Base-by-base conservation (phyloP, 92 coral and sea anemone genomes). In the Porites cylindrica region DNA sequence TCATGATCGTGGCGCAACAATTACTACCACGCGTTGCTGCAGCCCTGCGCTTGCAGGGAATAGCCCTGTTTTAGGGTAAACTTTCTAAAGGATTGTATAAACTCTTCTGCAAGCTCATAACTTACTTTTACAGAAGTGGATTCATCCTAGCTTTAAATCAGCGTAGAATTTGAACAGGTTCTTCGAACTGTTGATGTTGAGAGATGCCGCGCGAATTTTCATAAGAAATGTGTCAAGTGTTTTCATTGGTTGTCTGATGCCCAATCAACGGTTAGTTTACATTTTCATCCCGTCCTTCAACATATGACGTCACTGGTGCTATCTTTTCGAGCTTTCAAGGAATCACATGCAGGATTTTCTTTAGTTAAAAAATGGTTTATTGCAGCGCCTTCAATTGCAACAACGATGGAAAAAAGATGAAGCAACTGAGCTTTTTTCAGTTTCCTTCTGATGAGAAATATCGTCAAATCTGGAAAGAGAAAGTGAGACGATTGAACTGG, bases 401-500 rank as follows among this genome's bases (percentile, higher is more conserved):
- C 68, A 82, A 82, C 56, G 86, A 82, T 59, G 86, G 86, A 1
- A 82, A 82, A n/a, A 70, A 70, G 86, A 32, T 58, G 56, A 71
- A 80, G 21, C 8, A 29, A 23, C 23, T 70, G 2, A 82, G 86
- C 58, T 82, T 82, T 20, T 82, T 82, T 56, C 86, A 82, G 78
- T 82, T 82, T 32, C 86, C 86, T 17, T 29, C 77, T 47, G 69
- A 82, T 19, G 86, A 82, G 32, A 82, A 82, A 70, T 82, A 82
- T 59, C 78, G 86, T 19, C 77, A 70, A 38, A 82, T 82, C 20
- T 82, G 86, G 86, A 82, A 26, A 20, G 78, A 82, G 77, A 82
- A 82, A 58, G 86, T 82, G 4, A 76, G 86, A 20, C 86, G 86
- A 0, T 32, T 82, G 32, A 71, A 82, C 47, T 82, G 86, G 86